Percentiles rank a stretch among this genome's conserved stretches.
Conservation (phyloP, 2,888 invertebrate genomes). For the Cinara cedri region DNA sequence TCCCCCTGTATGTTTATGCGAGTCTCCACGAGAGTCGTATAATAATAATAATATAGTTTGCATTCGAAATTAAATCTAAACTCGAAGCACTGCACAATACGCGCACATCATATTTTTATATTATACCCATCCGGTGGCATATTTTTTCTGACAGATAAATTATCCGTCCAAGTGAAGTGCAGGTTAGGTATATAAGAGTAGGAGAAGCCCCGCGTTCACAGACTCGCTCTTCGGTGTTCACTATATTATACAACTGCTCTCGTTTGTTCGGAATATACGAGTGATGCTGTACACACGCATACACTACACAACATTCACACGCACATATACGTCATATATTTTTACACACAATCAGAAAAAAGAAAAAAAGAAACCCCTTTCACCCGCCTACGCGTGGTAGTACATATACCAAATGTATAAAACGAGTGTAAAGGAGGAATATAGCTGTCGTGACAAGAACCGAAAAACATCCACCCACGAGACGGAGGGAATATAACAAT, state of each 20-base stretch:
- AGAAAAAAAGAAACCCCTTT: not conserved
- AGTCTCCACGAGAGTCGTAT: not conserved
- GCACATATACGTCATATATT: constrained; percentile 9
- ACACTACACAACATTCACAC: not conserved
- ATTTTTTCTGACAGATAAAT: constrained; percentile 42
- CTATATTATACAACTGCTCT: not conserved
- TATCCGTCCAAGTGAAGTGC: constrained; percentile 40
- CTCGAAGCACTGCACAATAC: not conserved
- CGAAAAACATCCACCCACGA: not conserved
- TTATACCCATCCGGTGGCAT: constrained; percentile 5
- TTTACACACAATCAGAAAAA: constrained; percentile 21
- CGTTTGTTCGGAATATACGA: constrained; percentile 13
- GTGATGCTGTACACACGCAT: not conserved
- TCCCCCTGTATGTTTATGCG: too few species aligned
- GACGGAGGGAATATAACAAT: too few species aligned
- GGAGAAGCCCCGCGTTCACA: too few species aligned
- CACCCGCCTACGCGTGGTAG: not conserved
- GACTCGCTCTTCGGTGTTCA: too few species aligned
- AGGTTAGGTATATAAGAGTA: not conserved
- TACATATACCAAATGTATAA: not conserved
- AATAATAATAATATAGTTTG: not conserved
- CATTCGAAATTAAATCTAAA: constrained; percentile 20
- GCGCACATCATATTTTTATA: not conserved
- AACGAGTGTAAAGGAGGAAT: constrained; percentile 11
- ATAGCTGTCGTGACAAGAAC: constrained; percentile 3